Evolutionary conservation across 2,888 invertebrate genomes (phyloP).

Genomic region (Macrophya alboannulata): DNA sequence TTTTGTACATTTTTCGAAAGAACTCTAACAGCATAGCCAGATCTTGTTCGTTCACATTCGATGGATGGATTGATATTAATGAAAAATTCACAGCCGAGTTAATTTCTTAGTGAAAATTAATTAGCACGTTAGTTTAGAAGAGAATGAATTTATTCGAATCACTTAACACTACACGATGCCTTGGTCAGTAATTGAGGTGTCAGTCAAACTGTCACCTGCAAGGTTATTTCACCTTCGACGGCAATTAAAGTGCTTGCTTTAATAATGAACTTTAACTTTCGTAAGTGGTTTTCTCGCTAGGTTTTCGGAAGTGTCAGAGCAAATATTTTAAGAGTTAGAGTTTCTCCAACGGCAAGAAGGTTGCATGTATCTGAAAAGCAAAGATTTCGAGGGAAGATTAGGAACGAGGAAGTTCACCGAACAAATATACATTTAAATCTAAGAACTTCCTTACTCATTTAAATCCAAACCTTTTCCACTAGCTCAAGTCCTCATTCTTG

Average conservation of each 20-base stretch:
- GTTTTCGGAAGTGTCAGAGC: constrained; percentile 24
- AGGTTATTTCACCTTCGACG: not conserved
- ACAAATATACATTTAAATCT: constrained; percentile 43
- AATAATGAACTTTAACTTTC: constrained; percentile 43
- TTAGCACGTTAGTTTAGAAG: not conserved
- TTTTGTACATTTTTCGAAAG: not conserved
- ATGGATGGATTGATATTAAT: not conserved
- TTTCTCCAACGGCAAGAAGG: not conserved
- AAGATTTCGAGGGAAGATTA: constrained; percentile 40
- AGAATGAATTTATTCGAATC: not conserved
- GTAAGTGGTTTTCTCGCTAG: constrained; percentile 41
- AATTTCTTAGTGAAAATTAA: not conserved
- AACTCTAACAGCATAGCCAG: not conserved
- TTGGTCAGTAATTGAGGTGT: constrained; percentile 27
- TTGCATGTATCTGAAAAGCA: constrained; percentile 24
- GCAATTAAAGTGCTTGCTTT: constrained; percentile 29
- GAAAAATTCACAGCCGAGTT: not conserved
- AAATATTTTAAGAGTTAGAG: constrained; percentile 36
- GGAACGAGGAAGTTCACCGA: constrained; percentile 18
- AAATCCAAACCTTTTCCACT: constrained; percentile 21
- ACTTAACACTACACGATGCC: not conserved
- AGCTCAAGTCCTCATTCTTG: not conserved
- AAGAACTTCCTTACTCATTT: constrained; percentile 14
- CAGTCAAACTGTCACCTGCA: constrained; percentile 37
- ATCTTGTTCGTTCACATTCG: not conserved